Base-by-base conservation (phyloP, 2,888 invertebrate species). In the Vesta saturnalis region DNA sequence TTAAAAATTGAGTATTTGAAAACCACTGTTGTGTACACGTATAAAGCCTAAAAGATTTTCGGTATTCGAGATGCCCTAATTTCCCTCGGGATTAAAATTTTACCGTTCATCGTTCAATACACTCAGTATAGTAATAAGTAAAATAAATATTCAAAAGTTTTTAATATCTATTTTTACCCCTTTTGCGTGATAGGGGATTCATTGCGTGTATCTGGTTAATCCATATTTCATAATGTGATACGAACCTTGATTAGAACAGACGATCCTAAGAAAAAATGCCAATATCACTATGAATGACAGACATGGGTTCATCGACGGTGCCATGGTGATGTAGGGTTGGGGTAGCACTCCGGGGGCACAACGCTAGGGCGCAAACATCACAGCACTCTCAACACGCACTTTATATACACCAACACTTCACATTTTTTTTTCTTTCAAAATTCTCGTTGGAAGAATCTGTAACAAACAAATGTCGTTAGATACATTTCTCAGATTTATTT, bases 221-320 rank as follows among this genome's bases (percentile, higher is more conserved):
- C 60, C 70, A 75, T 75, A 76, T 75, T 73, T 74, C 73, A 74
- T 74, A 73, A 74, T 74, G 66, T 67, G 74, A 73, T 75, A 78
- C 78, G 64, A 78, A 78, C 78, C 78, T 78, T 78, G 78, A 78
- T 78, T 78, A 74, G 77, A 74, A 72, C 70, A 69, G 71, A 74
- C 77, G 72, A 73, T 71, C 73, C 73, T 74, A 72, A 77, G 76
- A 72, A 79, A 75, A 76, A 76, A 77, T 74, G 77, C 78, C 78
- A 79, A 79, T 79, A 78, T 76, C 72, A 77, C 72, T 71, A 77
- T 71, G 76, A 77, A 69, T 76, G 77, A 77, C 78, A 79, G 77
- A 72, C 75, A 72, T 72, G 72, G 72, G 75, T 70, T 72, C 73
- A 73, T 70, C 71, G 76, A 74, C 71, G 73, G 72, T 74, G 77